phyloP scores from a whole-genome alignment of 2,113 vertebrate species.

The Hoplias malabaricus region DNA sequence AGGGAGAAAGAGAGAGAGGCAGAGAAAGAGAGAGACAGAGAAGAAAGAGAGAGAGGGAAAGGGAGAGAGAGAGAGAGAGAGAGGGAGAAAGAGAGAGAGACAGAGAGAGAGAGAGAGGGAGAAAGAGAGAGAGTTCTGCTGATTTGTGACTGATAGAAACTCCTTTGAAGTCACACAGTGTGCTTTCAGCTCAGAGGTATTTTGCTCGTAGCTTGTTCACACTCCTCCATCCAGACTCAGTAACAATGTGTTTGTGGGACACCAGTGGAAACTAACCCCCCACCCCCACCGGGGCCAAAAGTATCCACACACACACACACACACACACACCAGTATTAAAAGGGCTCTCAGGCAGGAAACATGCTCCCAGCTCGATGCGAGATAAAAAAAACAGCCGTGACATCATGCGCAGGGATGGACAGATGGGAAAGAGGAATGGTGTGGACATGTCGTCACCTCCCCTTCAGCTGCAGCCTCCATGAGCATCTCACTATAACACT shows the following conservation, averaged over 20 bases:
- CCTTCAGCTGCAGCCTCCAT: too few species aligned
- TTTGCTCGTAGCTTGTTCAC: slow-evolving; percentile 6
- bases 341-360: background rate
- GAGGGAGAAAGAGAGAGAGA: slow-evolving; percentile 21
- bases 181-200: slow-evolving; percentile 32
- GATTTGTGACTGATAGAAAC: slow-evolving; percentile 23
- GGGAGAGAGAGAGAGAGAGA: too few species aligned
- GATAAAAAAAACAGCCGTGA: slow-evolving; percentile 29
- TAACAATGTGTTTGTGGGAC: slow-evolving; percentile 33
- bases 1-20: too few species aligned
- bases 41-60: too few species aligned
- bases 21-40: too few species aligned
- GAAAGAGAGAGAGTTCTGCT: slow-evolving; percentile 8
- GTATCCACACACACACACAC: too few species aligned
- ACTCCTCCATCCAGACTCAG: background rate
- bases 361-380: background rate
- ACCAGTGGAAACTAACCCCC: slow-evolving; percentile 39
- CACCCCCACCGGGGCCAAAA: slow-evolving; percentile 14
- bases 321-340: too few species aligned
- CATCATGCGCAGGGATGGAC: slow-evolving; percentile 23
- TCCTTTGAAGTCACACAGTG: slow-evolving; percentile 23
- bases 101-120: slow-evolving; percentile 8
- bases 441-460: too few species aligned
- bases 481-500: too few species aligned
- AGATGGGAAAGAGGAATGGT: background rate